phyloP scores from a whole-genome alignment of 2,888 invertebrate genomes.

The Tortrix viridana region DNA sequence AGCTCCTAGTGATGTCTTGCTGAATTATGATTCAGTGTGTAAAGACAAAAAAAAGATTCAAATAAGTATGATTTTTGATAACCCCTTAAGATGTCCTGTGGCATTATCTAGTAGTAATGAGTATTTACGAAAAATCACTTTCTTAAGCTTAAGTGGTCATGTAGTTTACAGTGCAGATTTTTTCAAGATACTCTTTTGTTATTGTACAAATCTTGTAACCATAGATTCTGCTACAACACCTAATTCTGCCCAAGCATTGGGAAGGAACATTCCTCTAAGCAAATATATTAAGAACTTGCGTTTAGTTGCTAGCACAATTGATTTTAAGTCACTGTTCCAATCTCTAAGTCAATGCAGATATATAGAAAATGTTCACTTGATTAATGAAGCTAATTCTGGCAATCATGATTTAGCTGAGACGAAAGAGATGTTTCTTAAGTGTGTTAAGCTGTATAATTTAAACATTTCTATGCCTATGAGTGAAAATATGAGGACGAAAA shows the following conservation, averaged over 20 bases:
- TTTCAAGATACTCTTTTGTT: constrained; percentile 26
- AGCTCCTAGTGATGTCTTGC: constrained; percentile 19
- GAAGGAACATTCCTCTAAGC: constrained; percentile 16
- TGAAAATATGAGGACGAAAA: constrained; percentile 7
- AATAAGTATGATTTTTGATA: constrained; percentile 26
- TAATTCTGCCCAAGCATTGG: constrained; percentile 16
- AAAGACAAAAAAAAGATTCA: constrained; percentile 19
- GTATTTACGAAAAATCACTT: constrained; percentile 29
- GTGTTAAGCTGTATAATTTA: constrained; percentile 30
- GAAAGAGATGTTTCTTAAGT: constrained; percentile 25
- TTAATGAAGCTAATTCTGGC: constrained; percentile 18
- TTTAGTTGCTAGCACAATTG: constrained; percentile 27
- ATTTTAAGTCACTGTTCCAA: constrained; percentile 25
- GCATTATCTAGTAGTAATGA: constrained; percentile 15
- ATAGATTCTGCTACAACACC: constrained; percentile 27
- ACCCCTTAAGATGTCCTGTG: constrained; percentile 17
- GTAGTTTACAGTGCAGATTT: constrained; percentile 27
- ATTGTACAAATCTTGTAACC: constrained; percentile 23
- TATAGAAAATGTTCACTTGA: constrained; percentile 31
- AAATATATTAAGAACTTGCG: constrained; percentile 31
- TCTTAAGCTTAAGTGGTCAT: constrained; percentile 26
- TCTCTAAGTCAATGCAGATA: constrained; percentile 28
- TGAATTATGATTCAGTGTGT: constrained; percentile 32
- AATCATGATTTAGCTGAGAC: constrained; percentile 20
- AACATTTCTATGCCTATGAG: constrained; percentile 23